phyloP scores from a whole-genome alignment of 2,113 vertebrate species.

The Salvelinus namaycush region DNA sequence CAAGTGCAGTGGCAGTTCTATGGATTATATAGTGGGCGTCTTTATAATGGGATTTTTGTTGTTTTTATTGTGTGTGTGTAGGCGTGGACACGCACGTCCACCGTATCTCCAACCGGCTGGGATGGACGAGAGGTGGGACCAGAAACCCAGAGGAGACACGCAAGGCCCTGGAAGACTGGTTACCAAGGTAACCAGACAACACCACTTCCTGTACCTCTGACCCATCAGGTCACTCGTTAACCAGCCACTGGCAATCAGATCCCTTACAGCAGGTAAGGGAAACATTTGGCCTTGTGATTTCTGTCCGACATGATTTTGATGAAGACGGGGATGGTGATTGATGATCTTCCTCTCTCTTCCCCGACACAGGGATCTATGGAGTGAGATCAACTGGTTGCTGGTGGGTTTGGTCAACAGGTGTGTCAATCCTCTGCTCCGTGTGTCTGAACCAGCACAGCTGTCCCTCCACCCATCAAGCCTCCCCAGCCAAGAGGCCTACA shows the following conservation, averaged over 20 bases:
- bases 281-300: no score
- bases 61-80: constrained; percentile 56
- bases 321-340: neutral
- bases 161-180: constrained; percentile 86
- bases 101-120: constrained; percentile 88
- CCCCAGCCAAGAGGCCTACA: constrained; percentile 63
- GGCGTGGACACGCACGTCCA: constrained; percentile 98
- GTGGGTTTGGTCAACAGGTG: constrained; percentile 97
- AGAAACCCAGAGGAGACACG: constrained; percentile 86
- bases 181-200: constrained; percentile 87
- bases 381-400: constrained; percentile 90
- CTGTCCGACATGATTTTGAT: no score
- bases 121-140: constrained; percentile 82
- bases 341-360: neutral
- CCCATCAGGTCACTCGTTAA: neutral
- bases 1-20: no score
- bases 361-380: constrained; percentile 86
- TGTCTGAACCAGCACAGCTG: constrained; percentile 89
- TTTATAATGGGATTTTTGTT: no score
- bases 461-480: constrained; percentile 75
- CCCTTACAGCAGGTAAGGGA: no score
- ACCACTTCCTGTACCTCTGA: neutral
- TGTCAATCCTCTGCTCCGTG: constrained; percentile 77
- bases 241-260: no score
- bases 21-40: no score